Percentiles rank a stretch among this genome's conserved stretches.
Conservation (phyloP, 2,888 invertebrate species). For the Invenusta paracnida region DNA sequence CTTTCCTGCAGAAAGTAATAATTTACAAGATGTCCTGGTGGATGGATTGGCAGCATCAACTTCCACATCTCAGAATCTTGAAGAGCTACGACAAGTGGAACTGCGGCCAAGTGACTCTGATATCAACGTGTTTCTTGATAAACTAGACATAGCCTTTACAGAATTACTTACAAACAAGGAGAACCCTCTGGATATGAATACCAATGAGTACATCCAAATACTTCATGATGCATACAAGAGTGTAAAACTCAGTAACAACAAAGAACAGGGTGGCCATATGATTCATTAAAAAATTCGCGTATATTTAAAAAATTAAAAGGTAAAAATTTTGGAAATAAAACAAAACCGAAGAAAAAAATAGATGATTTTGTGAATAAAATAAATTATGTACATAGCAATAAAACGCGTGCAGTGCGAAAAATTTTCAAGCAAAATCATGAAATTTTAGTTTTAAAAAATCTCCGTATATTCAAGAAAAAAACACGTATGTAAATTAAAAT, state of each 20-base stretch:
- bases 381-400: no score
- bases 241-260: slow-evolving; percentile 12
- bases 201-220: background rate
- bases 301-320: no score
- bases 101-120: background rate
- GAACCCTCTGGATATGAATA: background rate
- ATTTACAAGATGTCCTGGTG: slow-evolving; percentile 15
- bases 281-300: no score
- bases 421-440: no score
- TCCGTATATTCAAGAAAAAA: no score
- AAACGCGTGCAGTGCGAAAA: no score
- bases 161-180: background rate
- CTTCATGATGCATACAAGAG: background rate
- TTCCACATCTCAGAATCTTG: slow-evolving; percentile 18
- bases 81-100: background rate
- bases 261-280: no score
- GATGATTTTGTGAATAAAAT: no score
- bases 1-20: background rate
- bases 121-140: slow-evolving; percentile 11
- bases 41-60: slow-evolving; percentile 19
- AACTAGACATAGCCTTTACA: slow-evolving; percentile 23
- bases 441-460: no score
- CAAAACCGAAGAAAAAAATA: no score
- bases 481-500: no score
- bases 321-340: no score